Percentiles rank a stretch among this genome's conserved stretches.
Evolutionary conservation across 1,140 invertebrate genomes (phyloP).

Genomic region (Panagrolaimus sp.): DNA sequence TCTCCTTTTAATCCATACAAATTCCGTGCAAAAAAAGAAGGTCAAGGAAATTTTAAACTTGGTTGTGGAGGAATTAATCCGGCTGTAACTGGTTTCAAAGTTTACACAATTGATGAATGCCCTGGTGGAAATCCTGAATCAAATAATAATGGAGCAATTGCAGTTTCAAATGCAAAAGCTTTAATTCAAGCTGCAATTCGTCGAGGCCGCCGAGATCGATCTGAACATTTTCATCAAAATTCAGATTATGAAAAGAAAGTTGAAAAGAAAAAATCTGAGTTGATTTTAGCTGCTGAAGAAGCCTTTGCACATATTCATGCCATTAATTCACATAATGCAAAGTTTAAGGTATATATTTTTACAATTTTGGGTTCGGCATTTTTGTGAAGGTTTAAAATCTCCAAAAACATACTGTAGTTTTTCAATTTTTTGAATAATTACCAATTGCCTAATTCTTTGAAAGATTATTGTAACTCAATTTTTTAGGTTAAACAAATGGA

Average conservation of each 20-base stretch:
- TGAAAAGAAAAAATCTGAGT: constrained; percentile 3
- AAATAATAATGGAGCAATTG: background rate
- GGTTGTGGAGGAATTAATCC: background rate
- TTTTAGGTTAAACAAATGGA: constrained; percentile 10
- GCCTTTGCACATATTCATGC: constrained; percentile 14
- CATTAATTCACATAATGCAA: background rate
- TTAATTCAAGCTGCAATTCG: constrained; percentile 10
- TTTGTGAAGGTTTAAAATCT: background rate
- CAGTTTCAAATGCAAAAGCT: background rate
- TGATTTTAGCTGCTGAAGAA: background rate
- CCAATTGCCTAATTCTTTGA: too few species aligned
- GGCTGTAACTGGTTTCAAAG: background rate
- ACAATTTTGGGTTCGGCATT: background rate
- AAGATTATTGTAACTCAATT: too few species aligned
- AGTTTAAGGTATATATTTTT: constrained; percentile 13
- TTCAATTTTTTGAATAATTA: too few species aligned
- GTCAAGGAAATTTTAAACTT: background rate
- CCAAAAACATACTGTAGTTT: too few species aligned
- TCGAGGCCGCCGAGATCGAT: background rate
- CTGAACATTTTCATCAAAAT: constrained; percentile 6
- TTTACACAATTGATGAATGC: constrained; percentile 1
- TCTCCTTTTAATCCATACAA: constrained; percentile 1
- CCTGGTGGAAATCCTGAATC: background rate
- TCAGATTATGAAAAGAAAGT: background rate
- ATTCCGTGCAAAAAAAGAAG: constrained; percentile 11